Evolutionary conservation across 2,888 invertebrate species (phyloP).

Genomic region (Pimpla rufipes): DNA sequence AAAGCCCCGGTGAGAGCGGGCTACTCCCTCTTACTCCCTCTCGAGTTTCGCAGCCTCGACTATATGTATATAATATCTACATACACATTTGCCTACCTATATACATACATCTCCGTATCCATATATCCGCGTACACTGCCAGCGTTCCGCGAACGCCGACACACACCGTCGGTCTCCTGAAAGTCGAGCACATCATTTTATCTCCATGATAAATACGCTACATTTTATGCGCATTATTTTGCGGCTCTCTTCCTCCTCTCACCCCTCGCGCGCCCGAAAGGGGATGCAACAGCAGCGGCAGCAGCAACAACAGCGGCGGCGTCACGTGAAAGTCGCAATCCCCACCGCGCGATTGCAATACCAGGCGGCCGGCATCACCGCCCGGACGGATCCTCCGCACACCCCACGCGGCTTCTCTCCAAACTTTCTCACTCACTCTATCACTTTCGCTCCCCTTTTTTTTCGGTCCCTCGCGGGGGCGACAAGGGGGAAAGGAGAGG

Average conservation of each 20-base stretch:
- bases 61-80: slow-evolving; percentile 76
- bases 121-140: slow-evolving; percentile 65
- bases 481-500: no score
- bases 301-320: slow-evolving; percentile 56
- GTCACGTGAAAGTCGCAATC: slow-evolving; percentile 55
- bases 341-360: slow-evolving; percentile 27
- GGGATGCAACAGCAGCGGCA: slow-evolving; percentile 52
- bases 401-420: slow-evolving; percentile 45
- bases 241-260: slow-evolving; percentile 72
- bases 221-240: slow-evolving; percentile 85
- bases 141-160: slow-evolving; percentile 70
- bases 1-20: slow-evolving; percentile 51
- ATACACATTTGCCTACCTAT: no score
- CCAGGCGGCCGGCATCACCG: slow-evolving; percentile 57
- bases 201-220: slow-evolving; percentile 85
- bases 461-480: slow-evolving; percentile 46
- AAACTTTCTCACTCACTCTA: slow-evolving; percentile 70
- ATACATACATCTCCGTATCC: slow-evolving; percentile 66
- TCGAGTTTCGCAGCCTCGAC: slow-evolving; percentile 69
- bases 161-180: slow-evolving; percentile 77
- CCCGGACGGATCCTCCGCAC: slow-evolving; percentile 65
- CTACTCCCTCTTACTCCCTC: slow-evolving; percentile 43
- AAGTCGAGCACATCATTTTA: slow-evolving; percentile 84
- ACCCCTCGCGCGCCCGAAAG: slow-evolving; percentile 55
- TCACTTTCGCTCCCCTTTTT: slow-evolving; percentile 65